phyloP scores from a whole-genome alignment of 2,888 invertebrate species.

The Andrena camellia region DNA sequence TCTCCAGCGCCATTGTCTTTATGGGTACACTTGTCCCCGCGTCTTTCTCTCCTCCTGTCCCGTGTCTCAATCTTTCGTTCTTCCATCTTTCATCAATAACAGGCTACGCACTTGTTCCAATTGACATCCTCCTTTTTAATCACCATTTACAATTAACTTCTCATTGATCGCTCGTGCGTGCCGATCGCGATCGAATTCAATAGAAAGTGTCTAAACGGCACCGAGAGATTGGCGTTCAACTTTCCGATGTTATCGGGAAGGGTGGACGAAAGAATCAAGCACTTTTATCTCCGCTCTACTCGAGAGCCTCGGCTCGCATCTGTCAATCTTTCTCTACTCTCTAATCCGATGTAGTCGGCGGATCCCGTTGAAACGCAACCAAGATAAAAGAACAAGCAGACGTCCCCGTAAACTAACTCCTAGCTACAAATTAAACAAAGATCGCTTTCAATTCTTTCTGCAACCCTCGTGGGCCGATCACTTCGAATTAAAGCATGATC shows the following conservation, averaged over 20 bases:
- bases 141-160: neutral
- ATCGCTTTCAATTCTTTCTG: no score
- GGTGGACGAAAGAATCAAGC: slow-evolving; percentile 2
- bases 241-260: neutral
- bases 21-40: slow-evolving; percentile 25
- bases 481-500: neutral
- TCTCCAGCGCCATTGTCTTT: slow-evolving; percentile 27
- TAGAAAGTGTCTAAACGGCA: neutral
- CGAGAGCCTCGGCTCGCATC: slow-evolving; percentile 7
- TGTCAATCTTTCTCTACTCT: neutral
- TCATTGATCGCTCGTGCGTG: neutral
- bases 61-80: neutral
- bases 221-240: neutral
- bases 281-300: slow-evolving; percentile 14
- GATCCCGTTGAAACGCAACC: no score
- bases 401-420: no score
- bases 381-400: no score
- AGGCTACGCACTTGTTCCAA: slow-evolving; percentile 2
- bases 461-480: no score
- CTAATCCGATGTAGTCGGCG: neutral
- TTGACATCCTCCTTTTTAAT: neutral
- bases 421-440: no score
- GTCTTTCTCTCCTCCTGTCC: neutral
- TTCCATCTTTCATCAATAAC: slow-evolving; percentile 8
- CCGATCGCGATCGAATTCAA: neutral